phyloP scores from a whole-genome alignment of 2,797 vertebrate genomes.

The Chelidonichthys spinosus region DNA sequence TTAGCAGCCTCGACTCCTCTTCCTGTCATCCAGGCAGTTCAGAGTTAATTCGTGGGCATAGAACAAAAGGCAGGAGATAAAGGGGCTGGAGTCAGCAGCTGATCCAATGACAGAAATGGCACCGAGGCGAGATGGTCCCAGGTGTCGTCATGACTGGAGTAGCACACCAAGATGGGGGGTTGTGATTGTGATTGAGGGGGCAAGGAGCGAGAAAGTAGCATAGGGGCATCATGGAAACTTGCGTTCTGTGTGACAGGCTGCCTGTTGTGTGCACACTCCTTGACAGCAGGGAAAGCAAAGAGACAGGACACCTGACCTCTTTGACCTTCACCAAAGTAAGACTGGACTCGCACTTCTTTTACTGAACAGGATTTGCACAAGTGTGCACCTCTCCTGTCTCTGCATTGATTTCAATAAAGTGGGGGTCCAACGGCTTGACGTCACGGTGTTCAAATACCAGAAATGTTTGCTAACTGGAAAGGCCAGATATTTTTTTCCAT shows the following conservation, averaged over 20 bases:
- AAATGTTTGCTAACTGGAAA: slow-evolving; percentile 26
- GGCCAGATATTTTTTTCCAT: slow-evolving; percentile 11
- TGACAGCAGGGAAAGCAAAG: slow-evolving; percentile 68
- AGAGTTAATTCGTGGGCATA: slow-evolving; percentile 72
- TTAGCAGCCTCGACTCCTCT: slow-evolving; percentile 46
- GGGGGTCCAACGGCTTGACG: background rate
- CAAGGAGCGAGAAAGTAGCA: slow-evolving; percentile 45
- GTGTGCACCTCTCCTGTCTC: slow-evolving; percentile 29
- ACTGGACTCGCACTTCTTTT: slow-evolving; percentile 47
- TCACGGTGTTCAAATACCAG: background rate
- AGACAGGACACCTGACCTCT: slow-evolving; percentile 63
- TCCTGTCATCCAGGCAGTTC: slow-evolving; percentile 66
- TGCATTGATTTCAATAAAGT: slow-evolving; percentile 37
- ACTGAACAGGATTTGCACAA: slow-evolving; percentile 39
- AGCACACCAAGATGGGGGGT: slow-evolving; percentile 55
- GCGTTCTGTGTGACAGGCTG: slow-evolving; percentile 67
- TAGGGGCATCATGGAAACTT: slow-evolving; percentile 54
- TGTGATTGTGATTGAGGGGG: slow-evolving; percentile 50
- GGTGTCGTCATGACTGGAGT: slow-evolving; percentile 77
- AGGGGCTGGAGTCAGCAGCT: slow-evolving; percentile 66
- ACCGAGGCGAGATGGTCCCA: slow-evolving; percentile 70
- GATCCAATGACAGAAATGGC: slow-evolving; percentile 75
- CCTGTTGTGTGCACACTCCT: slow-evolving; percentile 48
- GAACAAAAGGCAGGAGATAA: slow-evolving; percentile 65
- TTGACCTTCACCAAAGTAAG: slow-evolving; percentile 61